Conservation (phyloP, 1,140 invertebrate genomes). For the Riptortus pedestris region DNA sequence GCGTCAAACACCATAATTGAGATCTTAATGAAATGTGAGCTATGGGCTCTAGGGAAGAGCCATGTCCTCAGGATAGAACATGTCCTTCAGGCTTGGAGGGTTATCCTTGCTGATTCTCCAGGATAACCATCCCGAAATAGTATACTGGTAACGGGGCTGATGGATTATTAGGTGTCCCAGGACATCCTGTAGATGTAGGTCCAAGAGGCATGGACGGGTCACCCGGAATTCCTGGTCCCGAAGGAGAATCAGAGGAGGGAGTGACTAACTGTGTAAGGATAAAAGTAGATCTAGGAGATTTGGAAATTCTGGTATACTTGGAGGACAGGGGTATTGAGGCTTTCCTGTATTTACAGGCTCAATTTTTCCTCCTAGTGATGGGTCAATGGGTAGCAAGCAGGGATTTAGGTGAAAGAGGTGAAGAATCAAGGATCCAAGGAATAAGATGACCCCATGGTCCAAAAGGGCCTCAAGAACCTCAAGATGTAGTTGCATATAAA, state of each 20-base stretch:
- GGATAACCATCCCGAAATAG: slow-evolving; percentile 61
- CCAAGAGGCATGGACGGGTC: slow-evolving; percentile 36
- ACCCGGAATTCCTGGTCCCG: slow-evolving; percentile 48
- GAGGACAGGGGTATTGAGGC: neutral
- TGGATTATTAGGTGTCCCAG: slow-evolving; percentile 47
- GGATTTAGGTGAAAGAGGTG: too few relatives aligned
- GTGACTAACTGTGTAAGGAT: slow-evolving; percentile 68
- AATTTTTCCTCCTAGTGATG: neutral
- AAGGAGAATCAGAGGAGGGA: slow-evolving; percentile 66
- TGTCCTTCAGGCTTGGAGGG: slow-evolving; percentile 41
- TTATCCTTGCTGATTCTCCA: slow-evolving; percentile 50
- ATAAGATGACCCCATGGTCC: too few relatives aligned
- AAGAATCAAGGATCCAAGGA: too few relatives aligned
- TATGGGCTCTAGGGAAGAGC: slow-evolving; percentile 27
- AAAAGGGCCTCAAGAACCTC: too few relatives aligned
- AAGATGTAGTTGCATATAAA: too few relatives aligned
- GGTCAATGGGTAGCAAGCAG: too few relatives aligned
- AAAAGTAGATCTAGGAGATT: slow-evolving; percentile 59
- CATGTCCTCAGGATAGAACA: neutral
- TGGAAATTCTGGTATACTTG: slow-evolving; percentile 36
- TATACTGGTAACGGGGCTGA: slow-evolving; percentile 77
- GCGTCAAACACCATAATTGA: slow-evolving; percentile 35
- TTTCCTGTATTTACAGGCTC: neutral
- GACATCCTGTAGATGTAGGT: slow-evolving; percentile 39
- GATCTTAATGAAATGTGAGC: slow-evolving; percentile 46